Base-by-base conservation (phyloP, 2,113 vertebrate genomes). In the Sebastes fasciatus region DNA sequence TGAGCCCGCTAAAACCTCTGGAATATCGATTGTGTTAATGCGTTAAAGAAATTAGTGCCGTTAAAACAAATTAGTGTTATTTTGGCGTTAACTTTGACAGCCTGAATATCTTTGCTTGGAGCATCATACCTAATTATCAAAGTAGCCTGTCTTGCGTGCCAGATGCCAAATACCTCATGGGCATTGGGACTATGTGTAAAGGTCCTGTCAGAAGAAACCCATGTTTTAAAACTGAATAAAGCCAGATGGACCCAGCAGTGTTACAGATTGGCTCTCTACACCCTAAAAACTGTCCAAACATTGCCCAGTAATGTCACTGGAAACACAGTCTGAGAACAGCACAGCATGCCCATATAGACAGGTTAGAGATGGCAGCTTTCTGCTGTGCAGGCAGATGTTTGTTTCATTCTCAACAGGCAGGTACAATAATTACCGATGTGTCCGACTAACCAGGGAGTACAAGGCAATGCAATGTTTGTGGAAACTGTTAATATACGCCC, bases 321-420 rank as follows among this genome's bases (percentile, higher is more conserved):
- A 45, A 79, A 70, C 10, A 49, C 21, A 26, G n/a, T 17, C 45
- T 19, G 72, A 80, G 60, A 75, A 73, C 66, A 66, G 60, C 80
- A 23, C 75, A 87, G 81, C 74, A 61, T 58, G 64, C 52, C 12
- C 51, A 48, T 57, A 66, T 34, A 74, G 57, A 80, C 51, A 49
- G 45, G 77, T 54, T 74, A 23, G 82, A 75, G 63, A 71, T 34
- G 67, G 77, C 72, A 74, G 77, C 62, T 79, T 75, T 81, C 77
- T 80, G 79, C 79, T 79, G 78, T 68, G 79, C 76, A 58, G 57
- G 43, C 83, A 88, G 85, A 83, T 89, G 86, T 72, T 79, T 67
- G 84, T 81, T 80, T 88, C 69, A 81, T 87, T 85, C 54, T 79
- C 67, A 68, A 40, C 79, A 78, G 68, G 71, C 69, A 52, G 76